Percentiles rank a stretch among this genome's conserved stretches.
Evolutionary conservation across 2,797 vertebrate genomes (phyloP).

Genomic region (Anisognathus igniventris): DNA sequence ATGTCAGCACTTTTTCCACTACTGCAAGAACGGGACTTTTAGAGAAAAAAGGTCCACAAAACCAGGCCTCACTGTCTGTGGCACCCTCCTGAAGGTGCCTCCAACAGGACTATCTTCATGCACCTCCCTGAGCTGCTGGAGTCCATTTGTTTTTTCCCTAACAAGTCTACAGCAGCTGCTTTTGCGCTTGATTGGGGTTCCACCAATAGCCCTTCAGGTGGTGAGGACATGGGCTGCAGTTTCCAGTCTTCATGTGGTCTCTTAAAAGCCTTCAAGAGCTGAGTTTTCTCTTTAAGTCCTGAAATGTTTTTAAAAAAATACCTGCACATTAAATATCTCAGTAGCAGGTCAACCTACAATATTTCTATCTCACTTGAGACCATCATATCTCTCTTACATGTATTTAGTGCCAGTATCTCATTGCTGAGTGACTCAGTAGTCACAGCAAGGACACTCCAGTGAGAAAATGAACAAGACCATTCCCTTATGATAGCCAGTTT

Average conservation of each 20-base stretch:
- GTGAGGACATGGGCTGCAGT: not conserved
- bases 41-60: not conserved
- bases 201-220: not conserved
- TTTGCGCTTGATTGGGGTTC: not conserved
- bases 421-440: not conserved
- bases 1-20: not conserved
- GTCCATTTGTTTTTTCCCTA: not conserved
- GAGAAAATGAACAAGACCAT: not conserved
- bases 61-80: not conserved
- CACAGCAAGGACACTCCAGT: not conserved
- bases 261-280: not conserved
- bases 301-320: not conserved
- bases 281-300: not conserved
- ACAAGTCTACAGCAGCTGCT: not conserved
- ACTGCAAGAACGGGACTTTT: not conserved
- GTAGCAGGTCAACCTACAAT: not conserved
- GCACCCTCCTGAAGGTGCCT: not conserved
- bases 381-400: not conserved
- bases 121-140: not conserved
- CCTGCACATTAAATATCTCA: not conserved
- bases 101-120: not conserved
- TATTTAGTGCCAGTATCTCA: not conserved
- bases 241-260: not conserved
- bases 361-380: not conserved
- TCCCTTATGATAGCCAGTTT: not conserved